A percentile compares a stretch with the other conserved stretches of the same genome.
phyloP scores from a whole-genome alignment of 2,113 vertebrate genomes.

The Rhegmatorhina hoffmannsi region DNA sequence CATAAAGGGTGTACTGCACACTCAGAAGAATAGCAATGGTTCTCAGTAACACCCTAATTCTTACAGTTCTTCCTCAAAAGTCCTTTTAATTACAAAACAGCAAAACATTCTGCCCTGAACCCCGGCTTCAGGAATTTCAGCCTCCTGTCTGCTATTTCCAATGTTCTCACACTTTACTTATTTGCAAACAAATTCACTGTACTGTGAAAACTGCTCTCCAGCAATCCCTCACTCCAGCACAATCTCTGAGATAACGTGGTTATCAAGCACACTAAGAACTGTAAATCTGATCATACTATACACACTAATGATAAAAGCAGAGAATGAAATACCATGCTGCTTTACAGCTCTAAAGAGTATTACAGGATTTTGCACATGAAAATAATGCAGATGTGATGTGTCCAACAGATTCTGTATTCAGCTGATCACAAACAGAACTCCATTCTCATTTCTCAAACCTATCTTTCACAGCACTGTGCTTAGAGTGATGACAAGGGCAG shows the following conservation, averaged over 20 bases:
- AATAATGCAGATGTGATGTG: neutral
- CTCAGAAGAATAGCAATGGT: neutral
- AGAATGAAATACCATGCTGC: neutral
- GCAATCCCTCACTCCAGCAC: neutral
- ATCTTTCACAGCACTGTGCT: neutral
- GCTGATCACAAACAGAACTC: neutral
- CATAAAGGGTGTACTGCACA: neutral
- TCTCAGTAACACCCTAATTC: neutral
- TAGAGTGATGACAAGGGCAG: conserved; percentile 12
- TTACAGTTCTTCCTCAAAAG: neutral
- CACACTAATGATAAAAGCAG: neutral
- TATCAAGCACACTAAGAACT: neutral
- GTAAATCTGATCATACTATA: neutral
- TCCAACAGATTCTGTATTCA: neutral
- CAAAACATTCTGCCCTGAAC: neutral
- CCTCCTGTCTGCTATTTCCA: neutral
- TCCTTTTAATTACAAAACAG: neutral
- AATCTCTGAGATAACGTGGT: rapidly evolving
- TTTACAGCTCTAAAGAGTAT: neutral
- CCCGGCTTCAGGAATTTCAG: neutral
- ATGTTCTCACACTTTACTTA: neutral
- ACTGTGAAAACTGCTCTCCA: neutral
- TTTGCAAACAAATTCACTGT: neutral
- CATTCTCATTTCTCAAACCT: neutral
- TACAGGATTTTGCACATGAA: neutral